Percentiles rank a stretch among this genome's conserved stretches.
Conservation (phyloP, 2,888 invertebrate species). For the Oasisia sp. region DNA sequence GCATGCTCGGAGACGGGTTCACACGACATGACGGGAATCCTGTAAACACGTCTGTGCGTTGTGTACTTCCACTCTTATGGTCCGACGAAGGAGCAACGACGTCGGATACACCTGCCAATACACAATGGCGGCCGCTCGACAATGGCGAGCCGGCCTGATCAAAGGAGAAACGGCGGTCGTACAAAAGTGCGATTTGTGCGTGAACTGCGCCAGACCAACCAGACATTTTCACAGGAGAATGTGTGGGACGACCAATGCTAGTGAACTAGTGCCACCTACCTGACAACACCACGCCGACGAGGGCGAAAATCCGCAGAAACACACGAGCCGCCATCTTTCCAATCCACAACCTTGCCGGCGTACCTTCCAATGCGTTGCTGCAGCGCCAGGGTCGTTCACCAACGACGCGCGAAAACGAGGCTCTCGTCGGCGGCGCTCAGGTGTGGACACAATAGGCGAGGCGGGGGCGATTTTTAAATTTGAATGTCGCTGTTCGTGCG, state of each 20-base stretch:
- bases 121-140: neutral
- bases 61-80: conserved; percentile 7
- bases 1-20: neutral
- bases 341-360: neutral
- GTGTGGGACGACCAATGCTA: neutral
- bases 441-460: neutral
- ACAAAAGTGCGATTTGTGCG: neutral
- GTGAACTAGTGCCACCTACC: neutral
- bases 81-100: neutral
- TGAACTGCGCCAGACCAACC: neutral
- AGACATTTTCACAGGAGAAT: neutral
- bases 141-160: neutral
- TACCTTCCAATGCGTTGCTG: neutral
- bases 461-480: neutral
- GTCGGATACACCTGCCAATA: neutral
- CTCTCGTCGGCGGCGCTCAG: conserved; percentile 12
- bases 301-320: conserved; percentile 4
- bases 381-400: neutral
- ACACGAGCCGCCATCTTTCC: conserved; percentile 11
- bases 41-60: neutral
- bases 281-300: conserved; percentile 2
- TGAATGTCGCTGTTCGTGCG: neutral
- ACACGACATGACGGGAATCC: neutral
- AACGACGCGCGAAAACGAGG: conserved; percentile 6
- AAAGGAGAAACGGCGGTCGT: neutral